A percentile compares a stretch with the other conserved stretches of the same genome.
phyloP scores from a whole-genome alignment of 2,888 invertebrate genomes.

The Sussaba pulchella region DNA sequence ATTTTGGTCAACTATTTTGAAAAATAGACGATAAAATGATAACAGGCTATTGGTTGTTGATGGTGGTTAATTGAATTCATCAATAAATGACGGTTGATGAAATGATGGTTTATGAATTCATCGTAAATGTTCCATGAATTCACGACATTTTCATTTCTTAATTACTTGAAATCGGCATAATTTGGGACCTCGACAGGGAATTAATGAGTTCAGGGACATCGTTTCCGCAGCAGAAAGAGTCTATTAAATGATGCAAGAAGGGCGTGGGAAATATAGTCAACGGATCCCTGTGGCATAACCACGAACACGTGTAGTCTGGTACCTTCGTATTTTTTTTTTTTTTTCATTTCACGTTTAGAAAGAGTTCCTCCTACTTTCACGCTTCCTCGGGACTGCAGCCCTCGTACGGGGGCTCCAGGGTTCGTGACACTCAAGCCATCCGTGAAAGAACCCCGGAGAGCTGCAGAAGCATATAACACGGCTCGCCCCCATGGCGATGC shows the following conservation, averaged over 20 bases:
- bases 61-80: too few relatives aligned
- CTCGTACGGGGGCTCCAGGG: constrained; percentile 52
- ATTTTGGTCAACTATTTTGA: too few relatives aligned
- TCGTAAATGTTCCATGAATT: too few relatives aligned
- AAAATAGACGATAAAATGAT: too few relatives aligned
- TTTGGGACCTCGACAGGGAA: too few relatives aligned
- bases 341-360: constrained; percentile 45
- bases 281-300: constrained; percentile 39
- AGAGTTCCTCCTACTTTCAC: constrained; percentile 30
- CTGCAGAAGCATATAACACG: constrained; percentile 41
- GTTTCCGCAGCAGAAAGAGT: not conserved
- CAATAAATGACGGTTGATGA: too few relatives aligned
- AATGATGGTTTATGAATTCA: too few relatives aligned
- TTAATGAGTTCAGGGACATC: not conserved
- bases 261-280: constrained; percentile 50
- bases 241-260: constrained; percentile 41
- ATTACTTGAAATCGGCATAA: too few relatives aligned
- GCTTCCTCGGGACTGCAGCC: constrained; percentile 32
- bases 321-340: constrained; percentile 47
- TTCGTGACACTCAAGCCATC: constrained; percentile 63
- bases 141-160: too few relatives aligned
- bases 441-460: constrained; percentile 58
- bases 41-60: too few relatives aligned
- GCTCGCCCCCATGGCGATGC: constrained; percentile 41
- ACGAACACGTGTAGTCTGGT: constrained; percentile 52